These are phyloP conservation scores for Sparidentex hasta DNA, from an alignment of 2,797 vertebrate species.

Conservation along the genomic window DNA sequence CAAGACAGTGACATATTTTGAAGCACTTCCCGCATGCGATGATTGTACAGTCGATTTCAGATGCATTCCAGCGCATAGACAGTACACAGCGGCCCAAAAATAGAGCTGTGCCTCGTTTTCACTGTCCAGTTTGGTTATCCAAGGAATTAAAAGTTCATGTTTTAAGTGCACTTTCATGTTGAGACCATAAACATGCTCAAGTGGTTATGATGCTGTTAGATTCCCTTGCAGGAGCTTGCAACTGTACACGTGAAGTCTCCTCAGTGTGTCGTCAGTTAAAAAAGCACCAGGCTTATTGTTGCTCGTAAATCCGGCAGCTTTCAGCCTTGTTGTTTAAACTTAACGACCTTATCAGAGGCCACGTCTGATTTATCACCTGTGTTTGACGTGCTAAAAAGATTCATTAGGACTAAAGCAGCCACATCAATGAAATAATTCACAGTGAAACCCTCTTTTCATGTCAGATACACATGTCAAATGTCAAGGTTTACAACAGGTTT, in stretches of 20 bases:
- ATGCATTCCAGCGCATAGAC: slow-evolving; percentile 38
- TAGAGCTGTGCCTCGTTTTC: slow-evolving; percentile 41
- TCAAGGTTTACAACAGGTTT: slow-evolving; percentile 81
- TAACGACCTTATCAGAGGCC: slow-evolving; percentile 36
- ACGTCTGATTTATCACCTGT: slow-evolving; percentile 46
- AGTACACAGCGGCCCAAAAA: slow-evolving; percentile 18
- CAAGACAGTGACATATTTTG: neutral
- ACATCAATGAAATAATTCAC: slow-evolving; percentile 61
- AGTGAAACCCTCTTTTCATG: slow-evolving; percentile 71
- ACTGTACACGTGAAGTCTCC: slow-evolving; percentile 1
- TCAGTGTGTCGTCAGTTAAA: neutral
- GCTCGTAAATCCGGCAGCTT: slow-evolving; percentile 50
- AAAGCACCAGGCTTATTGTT: slow-evolving; percentile 4
- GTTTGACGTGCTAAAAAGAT: slow-evolving; percentile 64
- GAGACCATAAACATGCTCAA: slow-evolving; percentile 3
- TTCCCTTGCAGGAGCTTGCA: neutral
- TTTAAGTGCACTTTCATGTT: slow-evolving; percentile 21
- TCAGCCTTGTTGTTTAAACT: slow-evolving; percentile 38
- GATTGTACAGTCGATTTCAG: slow-evolving; percentile 11
- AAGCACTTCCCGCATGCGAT: neutral
- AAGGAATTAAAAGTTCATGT: slow-evolving; percentile 24
- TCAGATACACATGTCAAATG: slow-evolving; percentile 79
- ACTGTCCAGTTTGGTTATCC: slow-evolving; percentile 11
- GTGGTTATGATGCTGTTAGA: slow-evolving; percentile 27
- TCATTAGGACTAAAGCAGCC: slow-evolving; percentile 64